Evolutionary conservation across 2,888 invertebrate species (phyloP), one percentile per base, ranked within the genome.

Genomic region (Scaeva pyrastri): DNA sequence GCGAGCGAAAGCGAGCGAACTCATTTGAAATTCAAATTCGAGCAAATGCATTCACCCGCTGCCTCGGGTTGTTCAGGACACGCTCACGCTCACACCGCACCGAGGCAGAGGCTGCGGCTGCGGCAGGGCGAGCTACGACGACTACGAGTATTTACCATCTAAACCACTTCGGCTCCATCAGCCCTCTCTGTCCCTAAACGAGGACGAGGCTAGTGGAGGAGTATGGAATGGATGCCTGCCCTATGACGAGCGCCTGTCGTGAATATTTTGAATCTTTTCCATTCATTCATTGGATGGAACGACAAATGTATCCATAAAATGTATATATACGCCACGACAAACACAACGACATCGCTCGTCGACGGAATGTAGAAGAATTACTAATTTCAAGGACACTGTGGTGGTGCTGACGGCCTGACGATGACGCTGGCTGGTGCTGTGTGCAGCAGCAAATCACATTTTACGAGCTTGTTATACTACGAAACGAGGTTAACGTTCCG

Each of bases 21-120:
- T 87, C 78, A 87, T 87, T 87, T 87, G 83, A 83, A 87, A 79
- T 83, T 87, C 87, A 87, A 87, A 87, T 87, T 87, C 41, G 45
- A 19, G 66, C 58, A 87, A 87, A 87, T 87, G 87, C 87, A 87
- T 87, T 83, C 82, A 70, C 74, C 78, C 86, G 48, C 45, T 16
- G 66, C 66, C 66, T 60, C 78, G 66, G 87, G 77, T 81, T 78
- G 43, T 66, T 43, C 62, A 77, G 76, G 62, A 80, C 73, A 72
- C 70, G 48, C 76, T 73, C 58, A 64, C 21, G 45, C 52, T 39
- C 16, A 64, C 31, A 31, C 1, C 2, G 31, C 31, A 31, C 31
- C 31, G 31, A 31, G 31, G 31, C 31, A 5, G 31, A 31, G 6
- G n/a, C n/a, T n/a, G n/a, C n/a, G n/a, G n/a, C n/a, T n/a, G n/a